These are phyloP conservation scores for Campoplex nolae DNA, from an alignment of 2,888 invertebrate genomes.

Conservation along the genomic window DNA sequence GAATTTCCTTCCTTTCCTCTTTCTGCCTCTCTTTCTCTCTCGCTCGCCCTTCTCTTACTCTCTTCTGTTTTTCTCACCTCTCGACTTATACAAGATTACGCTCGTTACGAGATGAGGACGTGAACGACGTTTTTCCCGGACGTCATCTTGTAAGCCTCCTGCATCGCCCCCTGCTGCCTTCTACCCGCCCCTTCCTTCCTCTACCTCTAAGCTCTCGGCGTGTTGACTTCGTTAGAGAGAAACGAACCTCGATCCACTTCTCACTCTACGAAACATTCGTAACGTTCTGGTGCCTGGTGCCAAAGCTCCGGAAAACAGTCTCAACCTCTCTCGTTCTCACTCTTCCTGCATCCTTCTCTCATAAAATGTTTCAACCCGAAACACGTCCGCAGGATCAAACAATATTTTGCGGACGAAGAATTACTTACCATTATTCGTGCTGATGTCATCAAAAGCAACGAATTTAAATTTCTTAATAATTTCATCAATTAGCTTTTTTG, in stretches of 20 bases:
- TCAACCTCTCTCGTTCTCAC: not conserved
- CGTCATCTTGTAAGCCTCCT: slow-evolving; percentile 42
- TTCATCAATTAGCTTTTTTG: not conserved
- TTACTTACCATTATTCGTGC: slow-evolving; percentile 2
- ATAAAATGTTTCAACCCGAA: slow-evolving; percentile 1
- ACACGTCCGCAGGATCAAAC: slow-evolving; percentile 3
- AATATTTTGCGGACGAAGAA: not conserved
- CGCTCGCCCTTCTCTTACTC: slow-evolving; percentile 1
- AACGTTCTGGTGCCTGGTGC: slow-evolving; percentile 3
- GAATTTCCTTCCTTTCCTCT: not conserved
- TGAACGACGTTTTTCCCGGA: slow-evolving; percentile 42
- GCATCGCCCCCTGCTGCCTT: not conserved
- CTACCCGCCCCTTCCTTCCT: not conserved
- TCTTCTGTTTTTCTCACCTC: slow-evolving; percentile 21
- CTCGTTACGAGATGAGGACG: slow-evolving; percentile 58
- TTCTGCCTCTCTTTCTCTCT: not conserved
- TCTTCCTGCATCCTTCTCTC: slow-evolving; percentile 44
- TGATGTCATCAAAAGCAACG: not conserved
- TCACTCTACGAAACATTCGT: slow-evolving; percentile 50
- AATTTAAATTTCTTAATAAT: not conserved
- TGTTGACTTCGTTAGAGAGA: slow-evolving; percentile 65
- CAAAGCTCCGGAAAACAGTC: slow-evolving; percentile 13
- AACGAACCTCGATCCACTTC: slow-evolving; percentile 60
- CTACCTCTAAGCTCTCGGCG: slow-evolving; percentile 1
- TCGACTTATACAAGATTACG: slow-evolving; percentile 65